Evolutionary conservation across 1,140 invertebrate genomes (phyloP).

Genomic region (Trichogramma pretiosum): DNA sequence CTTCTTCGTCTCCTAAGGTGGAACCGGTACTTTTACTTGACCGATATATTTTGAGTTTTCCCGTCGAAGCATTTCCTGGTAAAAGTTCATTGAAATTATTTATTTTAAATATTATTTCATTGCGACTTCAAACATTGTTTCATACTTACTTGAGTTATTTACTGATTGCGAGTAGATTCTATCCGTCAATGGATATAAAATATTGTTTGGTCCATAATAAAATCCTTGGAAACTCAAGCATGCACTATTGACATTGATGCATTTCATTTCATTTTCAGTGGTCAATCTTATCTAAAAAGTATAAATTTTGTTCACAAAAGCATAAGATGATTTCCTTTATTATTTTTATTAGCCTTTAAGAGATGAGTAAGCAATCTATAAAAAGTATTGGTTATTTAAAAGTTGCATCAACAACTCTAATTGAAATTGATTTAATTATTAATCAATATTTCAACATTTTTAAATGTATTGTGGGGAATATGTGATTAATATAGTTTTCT

Average conservation of each 20-base stretch:
- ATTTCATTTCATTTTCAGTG: conserved; percentile 56
- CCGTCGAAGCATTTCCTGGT: conserved; percentile 78
- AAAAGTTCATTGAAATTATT: conserved; percentile 18
- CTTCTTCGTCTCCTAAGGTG: conserved; percentile 69
- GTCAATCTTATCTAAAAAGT: conserved; percentile 45
- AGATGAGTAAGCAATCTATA: no score
- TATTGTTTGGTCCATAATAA: conserved; percentile 42
- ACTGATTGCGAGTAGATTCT: conserved; percentile 69
- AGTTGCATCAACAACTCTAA: conserved; percentile 19
- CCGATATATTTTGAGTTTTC: conserved; percentile 76
- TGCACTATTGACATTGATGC: conserved; percentile 72
- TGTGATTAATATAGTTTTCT: no score
- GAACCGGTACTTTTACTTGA: conserved; percentile 65
- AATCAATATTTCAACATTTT: no score
- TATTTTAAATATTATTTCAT: conserved; percentile 5
- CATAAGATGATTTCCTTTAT: background rate
- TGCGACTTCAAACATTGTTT: background rate
- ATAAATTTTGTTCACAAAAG: background rate
- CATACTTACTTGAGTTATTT: conserved; percentile 73
- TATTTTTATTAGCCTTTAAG: background rate
- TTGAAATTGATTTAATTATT: conserved; percentile 20
- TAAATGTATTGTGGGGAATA: no score
- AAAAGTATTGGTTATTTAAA: conserved; percentile 32
- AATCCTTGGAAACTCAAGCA: conserved; percentile 68
- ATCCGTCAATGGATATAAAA: conserved; percentile 50